These are phyloP conservation scores for Sceloporus undulatus DNA, from an alignment of 2,113 vertebrate species.

Conservation along the genomic window DNA sequence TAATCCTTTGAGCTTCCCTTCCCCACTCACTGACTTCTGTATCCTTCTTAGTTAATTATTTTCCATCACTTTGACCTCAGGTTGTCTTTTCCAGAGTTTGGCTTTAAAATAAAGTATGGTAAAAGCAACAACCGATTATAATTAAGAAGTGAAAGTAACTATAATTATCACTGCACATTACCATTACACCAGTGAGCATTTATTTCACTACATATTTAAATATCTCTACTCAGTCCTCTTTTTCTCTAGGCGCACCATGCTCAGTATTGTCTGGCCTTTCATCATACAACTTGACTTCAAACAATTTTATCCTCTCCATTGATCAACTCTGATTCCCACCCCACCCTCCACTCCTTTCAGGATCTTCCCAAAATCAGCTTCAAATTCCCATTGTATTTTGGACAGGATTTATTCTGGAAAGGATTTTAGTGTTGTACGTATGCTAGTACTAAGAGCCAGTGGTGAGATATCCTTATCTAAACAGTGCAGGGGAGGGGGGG, in stretches of 20 bases:
- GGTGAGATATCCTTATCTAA: neutral
- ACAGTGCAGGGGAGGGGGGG: neutral
- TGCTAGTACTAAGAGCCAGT: neutral
- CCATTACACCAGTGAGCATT: neutral
- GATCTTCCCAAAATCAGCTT: neutral
- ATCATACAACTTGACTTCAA: neutral
- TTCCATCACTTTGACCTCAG: neutral
- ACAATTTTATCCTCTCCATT: slow-evolving; percentile 4
- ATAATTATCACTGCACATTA: neutral
- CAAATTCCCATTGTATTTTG: slow-evolving; percentile 6
- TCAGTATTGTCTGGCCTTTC: neutral
- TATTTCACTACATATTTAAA: slow-evolving; percentile 13
- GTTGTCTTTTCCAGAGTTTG: neutral
- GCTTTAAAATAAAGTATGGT: neutral
- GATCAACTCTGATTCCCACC: neutral
- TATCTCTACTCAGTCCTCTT: neutral
- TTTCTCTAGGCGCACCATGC: neutral
- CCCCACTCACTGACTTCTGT: neutral
- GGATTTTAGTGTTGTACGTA: neutral
- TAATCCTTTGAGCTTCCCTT: neutral
- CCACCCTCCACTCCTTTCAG: too few relatives aligned
- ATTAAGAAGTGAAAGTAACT: neutral
- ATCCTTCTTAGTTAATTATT: neutral
- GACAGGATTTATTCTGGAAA: neutral
- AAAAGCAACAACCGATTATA: neutral